A percentile compares a stretch with the other conserved stretches of the same genome.
phyloP scores from a whole-genome alignment of 2,113 vertebrate genomes.

The Procavia capensis region DNA sequence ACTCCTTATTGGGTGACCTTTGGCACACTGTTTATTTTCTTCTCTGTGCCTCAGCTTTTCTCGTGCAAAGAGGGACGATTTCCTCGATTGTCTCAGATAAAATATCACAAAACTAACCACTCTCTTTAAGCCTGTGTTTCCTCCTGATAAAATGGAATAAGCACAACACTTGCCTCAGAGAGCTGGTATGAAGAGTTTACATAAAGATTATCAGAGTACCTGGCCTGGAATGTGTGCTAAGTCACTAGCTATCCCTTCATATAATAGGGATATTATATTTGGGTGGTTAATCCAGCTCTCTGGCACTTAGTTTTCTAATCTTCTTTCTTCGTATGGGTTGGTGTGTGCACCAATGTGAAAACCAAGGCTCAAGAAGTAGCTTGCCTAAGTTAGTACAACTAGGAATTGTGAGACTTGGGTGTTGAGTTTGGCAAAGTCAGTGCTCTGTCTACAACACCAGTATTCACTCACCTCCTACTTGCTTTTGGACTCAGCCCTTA shows the following conservation, averaged over 20 bases:
- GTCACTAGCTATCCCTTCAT: rapidly evolving
- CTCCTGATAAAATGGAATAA: background rate
- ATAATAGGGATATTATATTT: rapidly evolving
- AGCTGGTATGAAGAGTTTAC: background rate
- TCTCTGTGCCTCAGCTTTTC: background rate
- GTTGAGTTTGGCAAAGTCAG: background rate
- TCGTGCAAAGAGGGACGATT: background rate
- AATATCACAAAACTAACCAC: background rate
- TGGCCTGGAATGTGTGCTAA: rapidly evolving
- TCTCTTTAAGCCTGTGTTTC: background rate
- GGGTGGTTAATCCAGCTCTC: rapidly evolving
- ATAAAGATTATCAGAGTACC: background rate
- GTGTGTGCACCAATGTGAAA: slow-evolving; percentile 17
- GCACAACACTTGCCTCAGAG: background rate
- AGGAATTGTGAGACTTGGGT: background rate
- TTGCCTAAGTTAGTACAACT: background rate
- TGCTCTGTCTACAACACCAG: background rate
- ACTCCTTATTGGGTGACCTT: background rate
- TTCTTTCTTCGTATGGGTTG: background rate
- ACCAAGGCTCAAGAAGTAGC: slow-evolving; percentile 6
- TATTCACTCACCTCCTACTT: background rate
- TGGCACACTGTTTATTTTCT: background rate
- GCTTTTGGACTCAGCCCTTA: background rate
- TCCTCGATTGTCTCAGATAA: background rate
- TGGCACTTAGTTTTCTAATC: background rate